A percentile compares a stretch with the other conserved stretches of the same genome.
Evolutionary conservation across 2,888 invertebrate genomes (phyloP).

Genomic region (Julus scanicus): DNA sequence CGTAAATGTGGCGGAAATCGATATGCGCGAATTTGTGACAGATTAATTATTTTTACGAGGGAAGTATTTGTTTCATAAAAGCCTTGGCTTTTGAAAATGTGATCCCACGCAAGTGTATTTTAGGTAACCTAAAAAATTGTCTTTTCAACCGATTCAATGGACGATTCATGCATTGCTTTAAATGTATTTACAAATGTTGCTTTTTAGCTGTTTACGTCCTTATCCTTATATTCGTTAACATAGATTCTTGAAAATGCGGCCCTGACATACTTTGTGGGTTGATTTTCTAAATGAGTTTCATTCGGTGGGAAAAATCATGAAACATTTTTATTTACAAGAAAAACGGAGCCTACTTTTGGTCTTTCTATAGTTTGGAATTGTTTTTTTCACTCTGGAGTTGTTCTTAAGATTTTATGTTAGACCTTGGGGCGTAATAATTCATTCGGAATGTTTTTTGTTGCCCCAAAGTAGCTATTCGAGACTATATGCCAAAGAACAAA

Average conservation of each 20-base stretch:
- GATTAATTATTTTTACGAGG: background rate
- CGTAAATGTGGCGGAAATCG: background rate
- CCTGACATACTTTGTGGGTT: background rate
- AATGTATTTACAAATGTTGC: background rate
- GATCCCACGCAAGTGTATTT: background rate
- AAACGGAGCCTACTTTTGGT: background rate
- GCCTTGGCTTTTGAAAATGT: background rate
- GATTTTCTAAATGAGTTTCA: background rate
- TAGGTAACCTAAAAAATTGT: too few species aligned
- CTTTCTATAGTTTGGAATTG: background rate
- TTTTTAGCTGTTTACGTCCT: background rate
- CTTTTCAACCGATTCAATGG: background rate
- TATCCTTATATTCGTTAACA: background rate
- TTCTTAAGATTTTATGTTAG: background rate
- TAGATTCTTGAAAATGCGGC: background rate
- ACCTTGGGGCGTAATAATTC: conserved; percentile 34
- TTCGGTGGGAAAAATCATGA: background rate
- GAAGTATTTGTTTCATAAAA: background rate
- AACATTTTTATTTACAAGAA: background rate
- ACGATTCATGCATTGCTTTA: background rate
- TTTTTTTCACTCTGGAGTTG: background rate
- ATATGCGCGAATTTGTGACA: background rate
- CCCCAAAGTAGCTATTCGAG: background rate
- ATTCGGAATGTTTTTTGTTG: background rate
- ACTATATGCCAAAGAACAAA: background rate